phyloP scores from a whole-genome alignment of 2,888 invertebrate species.

The Mycalesis mineus region DNA sequence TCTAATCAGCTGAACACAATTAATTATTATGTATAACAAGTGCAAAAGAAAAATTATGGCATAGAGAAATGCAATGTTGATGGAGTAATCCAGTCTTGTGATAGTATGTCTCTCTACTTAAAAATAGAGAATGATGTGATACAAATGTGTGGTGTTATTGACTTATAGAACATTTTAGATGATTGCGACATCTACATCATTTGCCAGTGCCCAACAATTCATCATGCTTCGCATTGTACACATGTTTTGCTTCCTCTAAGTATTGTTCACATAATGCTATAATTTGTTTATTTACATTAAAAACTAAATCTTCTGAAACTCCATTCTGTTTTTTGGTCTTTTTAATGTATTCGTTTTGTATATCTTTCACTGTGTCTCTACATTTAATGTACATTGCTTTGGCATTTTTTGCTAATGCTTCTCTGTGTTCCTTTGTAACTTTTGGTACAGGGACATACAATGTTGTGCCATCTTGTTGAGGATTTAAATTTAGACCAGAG shows the following conservation, averaged over 20 bases:
- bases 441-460: conserved; percentile 93
- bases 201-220: conserved; percentile 82
- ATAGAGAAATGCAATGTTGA: too few relatives aligned
- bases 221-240: conserved; percentile 82
- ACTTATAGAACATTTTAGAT: too few relatives aligned
- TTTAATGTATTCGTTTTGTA: conserved; percentile 85
- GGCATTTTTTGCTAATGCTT: conserved; percentile 91
- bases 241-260: conserved; percentile 60
- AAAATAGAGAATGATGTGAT: too few relatives aligned
- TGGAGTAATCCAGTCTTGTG: too few relatives aligned
- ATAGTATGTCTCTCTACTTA: too few relatives aligned
- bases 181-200: too few relatives aligned
- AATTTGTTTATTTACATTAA: conserved; percentile 83
- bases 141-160: too few relatives aligned
- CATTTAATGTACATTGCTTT: conserved; percentile 88
- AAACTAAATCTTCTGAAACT: conserved; percentile 83
- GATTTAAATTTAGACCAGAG: conserved; percentile 94
- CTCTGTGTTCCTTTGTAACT: conserved; percentile 95
- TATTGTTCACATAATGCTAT: conserved; percentile 83
- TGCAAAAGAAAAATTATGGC: neutral
- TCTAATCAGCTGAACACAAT: neutral
- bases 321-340: conserved; percentile 83
- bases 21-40: neutral
- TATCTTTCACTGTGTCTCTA: conserved; percentile 85
- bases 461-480: conserved; percentile 96